phyloP scores from a whole-genome alignment of 2,113 vertebrate species.

The Zootoca vivipara region DNA sequence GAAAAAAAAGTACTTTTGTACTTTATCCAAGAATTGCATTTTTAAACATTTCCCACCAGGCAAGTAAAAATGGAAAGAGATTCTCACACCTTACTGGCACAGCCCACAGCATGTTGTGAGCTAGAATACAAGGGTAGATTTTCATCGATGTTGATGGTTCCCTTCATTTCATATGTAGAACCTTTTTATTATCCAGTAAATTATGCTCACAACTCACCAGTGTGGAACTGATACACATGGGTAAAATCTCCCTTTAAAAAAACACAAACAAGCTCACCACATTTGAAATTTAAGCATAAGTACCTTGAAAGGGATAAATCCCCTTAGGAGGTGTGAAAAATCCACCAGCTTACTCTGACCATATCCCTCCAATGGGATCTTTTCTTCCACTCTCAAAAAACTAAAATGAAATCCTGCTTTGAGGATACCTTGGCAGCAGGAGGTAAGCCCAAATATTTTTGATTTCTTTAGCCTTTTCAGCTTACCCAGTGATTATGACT shows the following conservation, averaged over 20 bases:
- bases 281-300: background rate
- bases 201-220: background rate
- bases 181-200: background rate
- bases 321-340: background rate
- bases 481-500: background rate
- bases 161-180: background rate
- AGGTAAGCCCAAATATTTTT: background rate
- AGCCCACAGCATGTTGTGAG: background rate
- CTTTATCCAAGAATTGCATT: too few species aligned
- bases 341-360: background rate
- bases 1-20: background rate
- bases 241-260: background rate
- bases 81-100: background rate
- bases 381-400: background rate
- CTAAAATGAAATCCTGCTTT: background rate
- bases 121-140: background rate
- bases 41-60: background rate
- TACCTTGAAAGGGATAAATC: background rate
- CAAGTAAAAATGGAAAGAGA: background rate
- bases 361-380: background rate
- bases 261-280: background rate
- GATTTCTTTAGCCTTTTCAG: background rate
- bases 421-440: background rate
- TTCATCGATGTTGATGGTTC: too few species aligned
- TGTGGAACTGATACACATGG: too few species aligned